Evolutionary conservation across 2,888 invertebrate species (phyloP), one percentile per base, ranked within the genome.

Genomic region (Dasypogon diadema): DNA sequence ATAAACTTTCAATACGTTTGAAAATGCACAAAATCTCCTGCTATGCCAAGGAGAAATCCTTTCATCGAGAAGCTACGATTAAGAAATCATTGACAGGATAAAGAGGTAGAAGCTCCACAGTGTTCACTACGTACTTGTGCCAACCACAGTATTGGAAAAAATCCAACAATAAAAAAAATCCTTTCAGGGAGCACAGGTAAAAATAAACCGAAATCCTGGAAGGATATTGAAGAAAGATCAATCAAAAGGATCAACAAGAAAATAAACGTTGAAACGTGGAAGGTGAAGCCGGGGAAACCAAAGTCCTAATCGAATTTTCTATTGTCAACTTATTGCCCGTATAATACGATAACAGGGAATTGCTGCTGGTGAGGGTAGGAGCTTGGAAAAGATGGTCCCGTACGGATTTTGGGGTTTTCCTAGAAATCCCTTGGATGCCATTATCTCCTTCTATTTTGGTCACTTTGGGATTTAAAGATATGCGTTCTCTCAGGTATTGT

Each of bases 291-390:
- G 14, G 16, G 56, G 48, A 74, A 74, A 60, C 74, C 58, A 74
- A 74, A 74, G 74, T 74, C 74, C 74, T 75, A 73, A 75, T 75
- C 73, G 58, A 75, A 77, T 77, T 74, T 77, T 75, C 65, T 34
- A 63, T 73, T 77, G 77, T 77, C 48, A 75, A 77, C 75, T 78
- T 77, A 78, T 78, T 78, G 76, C 78, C 78, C 76, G 75, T 77
- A 78, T 78, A 77, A 78, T 77, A 68, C 55, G 74, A 77, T 77
- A 75, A 77, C 72, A 76, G 58, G 63, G 21, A 75, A 21, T 24
- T 46, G 8, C 8, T 30, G 26, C 21, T 12, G 54, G 54, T 2
- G 51, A 12, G 18, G 18, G 0, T 12, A 2, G 42, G 8, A 42
- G 42, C 10, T n/a, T n/a, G 42, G 63, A 51, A 42, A 42, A 46